Conservation (phyloP, 2,888 invertebrate species). For the Apamea crenata region DNA sequence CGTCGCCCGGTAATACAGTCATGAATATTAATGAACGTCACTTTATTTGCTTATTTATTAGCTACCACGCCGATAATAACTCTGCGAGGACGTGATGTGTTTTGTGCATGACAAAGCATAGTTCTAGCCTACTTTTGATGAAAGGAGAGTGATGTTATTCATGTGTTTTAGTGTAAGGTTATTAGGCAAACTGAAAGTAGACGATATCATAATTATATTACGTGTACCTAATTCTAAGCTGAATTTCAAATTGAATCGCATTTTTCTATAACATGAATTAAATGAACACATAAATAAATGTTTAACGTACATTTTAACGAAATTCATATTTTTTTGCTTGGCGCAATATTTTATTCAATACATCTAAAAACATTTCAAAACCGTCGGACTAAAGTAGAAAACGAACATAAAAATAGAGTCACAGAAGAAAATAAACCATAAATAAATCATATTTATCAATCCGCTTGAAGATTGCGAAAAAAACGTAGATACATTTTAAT, state of each 20-base stretch:
- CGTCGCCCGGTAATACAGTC: conserved; percentile 81
- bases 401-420: neutral
- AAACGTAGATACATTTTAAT: conserved; percentile 60
- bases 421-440: conserved; percentile 19
- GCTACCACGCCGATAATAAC: conserved; percentile 80
- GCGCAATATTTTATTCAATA: neutral
- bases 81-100: conserved; percentile 64
- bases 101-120: conserved; percentile 62
- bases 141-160: conserved; percentile 21
- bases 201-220: neutral
- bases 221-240: neutral
- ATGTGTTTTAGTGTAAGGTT: conserved; percentile 1
- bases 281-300: neutral
- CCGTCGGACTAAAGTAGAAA: neutral
- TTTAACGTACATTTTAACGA: neutral
- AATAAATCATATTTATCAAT: conserved; percentile 46
- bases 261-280: neutral
- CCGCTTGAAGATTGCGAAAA: conserved; percentile 34
- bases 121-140: conserved; percentile 33
- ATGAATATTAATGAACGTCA: conserved; percentile 86
- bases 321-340: neutral
- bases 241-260: neutral
- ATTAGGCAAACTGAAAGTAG: neutral
- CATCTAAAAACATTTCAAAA: neutral
- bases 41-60: conserved; percentile 87